phyloP scores from a whole-genome alignment of 2,888 invertebrate species.

The Tenthredo mesomela region DNA sequence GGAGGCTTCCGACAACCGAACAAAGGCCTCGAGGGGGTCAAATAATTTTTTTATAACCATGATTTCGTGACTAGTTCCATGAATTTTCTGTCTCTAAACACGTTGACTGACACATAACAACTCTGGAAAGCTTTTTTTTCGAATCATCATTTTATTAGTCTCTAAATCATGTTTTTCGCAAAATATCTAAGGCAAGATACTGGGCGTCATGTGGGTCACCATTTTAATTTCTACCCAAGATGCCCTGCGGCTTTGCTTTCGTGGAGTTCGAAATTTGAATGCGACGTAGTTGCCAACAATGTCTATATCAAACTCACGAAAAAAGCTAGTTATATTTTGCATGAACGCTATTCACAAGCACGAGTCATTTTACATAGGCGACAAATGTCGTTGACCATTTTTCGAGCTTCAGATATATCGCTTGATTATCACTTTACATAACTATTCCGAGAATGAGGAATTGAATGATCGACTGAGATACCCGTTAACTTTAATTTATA shows the following conservation, averaged over 20 bases:
- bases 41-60: conserved; percentile 10
- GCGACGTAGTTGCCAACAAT: conserved; percentile 4
- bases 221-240: conserved; percentile 48
- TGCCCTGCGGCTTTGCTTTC: conserved; percentile 32
- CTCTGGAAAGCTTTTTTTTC: background rate
- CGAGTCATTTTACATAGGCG: background rate
- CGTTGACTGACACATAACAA: conserved; percentile 3
- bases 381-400: background rate
- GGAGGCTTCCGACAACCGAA: conserved; percentile 53
- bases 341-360: conserved; percentile 1
- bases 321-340: conserved; percentile 3
- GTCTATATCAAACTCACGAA: conserved; percentile 3
- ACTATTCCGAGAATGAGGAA: background rate
- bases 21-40: conserved; percentile 49
- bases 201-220: conserved; percentile 35
- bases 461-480: background rate
- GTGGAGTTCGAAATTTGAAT: conserved; percentile 45
- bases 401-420: background rate
- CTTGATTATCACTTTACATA: background rate
- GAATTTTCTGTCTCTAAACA: background rate
- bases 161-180: background rate
- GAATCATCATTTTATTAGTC: background rate
- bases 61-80: background rate
- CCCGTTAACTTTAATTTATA: background rate
- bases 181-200: background rate